Evolutionary conservation across 2,113 vertebrate species (phyloP).

Genomic region (Laticauda colubrina): DNA sequence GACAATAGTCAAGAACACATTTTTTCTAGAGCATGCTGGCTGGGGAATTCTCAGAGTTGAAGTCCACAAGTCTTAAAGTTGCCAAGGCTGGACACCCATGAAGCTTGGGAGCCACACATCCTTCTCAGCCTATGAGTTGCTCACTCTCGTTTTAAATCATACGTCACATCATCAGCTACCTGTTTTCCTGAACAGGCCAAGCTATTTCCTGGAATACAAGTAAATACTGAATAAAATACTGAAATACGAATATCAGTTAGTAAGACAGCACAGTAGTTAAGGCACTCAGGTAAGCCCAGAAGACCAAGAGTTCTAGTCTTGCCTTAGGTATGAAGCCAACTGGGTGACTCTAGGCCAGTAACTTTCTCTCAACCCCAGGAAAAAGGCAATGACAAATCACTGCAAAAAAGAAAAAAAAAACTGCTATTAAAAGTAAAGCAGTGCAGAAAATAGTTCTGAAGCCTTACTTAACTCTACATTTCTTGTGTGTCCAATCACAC

Average conservation of each 20-base stretch:
- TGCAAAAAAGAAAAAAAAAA: neutral
- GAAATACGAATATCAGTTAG: neutral
- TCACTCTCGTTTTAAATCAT: neutral
- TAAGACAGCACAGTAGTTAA: neutral
- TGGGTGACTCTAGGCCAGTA: neutral
- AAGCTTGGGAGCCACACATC: neutral
- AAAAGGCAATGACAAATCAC: neutral
- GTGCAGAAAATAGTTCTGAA: neutral
- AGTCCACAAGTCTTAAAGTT: neutral
- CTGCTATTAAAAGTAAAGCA: neutral
- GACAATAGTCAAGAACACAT: neutral
- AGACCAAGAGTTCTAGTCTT: neutral
- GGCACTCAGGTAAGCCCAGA: neutral
- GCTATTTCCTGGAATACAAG: neutral
- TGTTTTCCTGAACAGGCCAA: neutral
- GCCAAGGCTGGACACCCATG: neutral
- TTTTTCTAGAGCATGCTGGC: neutral
- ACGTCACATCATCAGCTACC: neutral
- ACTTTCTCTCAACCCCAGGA: neutral
- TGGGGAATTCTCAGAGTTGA: neutral
- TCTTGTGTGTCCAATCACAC: too few relatives aligned
- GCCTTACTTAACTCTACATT: neutral
- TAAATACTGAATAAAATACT: neutral
- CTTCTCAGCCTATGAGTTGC: neutral
- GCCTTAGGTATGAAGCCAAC: neutral